phyloP scores from a whole-genome alignment of 1,140 invertebrate genomes.

The Mesaphorura yosii region DNA sequence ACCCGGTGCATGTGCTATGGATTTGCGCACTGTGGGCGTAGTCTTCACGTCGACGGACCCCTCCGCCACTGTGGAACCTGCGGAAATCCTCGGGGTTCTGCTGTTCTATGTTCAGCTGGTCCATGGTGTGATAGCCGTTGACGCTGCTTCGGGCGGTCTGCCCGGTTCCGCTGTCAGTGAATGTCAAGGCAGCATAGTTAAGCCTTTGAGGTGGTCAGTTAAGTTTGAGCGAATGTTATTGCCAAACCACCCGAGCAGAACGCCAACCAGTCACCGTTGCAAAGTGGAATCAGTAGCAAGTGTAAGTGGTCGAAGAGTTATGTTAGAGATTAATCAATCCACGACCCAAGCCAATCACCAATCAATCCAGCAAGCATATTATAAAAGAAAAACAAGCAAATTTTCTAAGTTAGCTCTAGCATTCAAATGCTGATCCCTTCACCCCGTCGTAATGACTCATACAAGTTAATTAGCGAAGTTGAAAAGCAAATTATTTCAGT shows the following conservation, averaged over 20 bases:
- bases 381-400: no score
- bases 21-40: conserved; percentile 11
- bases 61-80: neutral
- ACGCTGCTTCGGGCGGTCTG: conserved; percentile 1
- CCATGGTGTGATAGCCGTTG: conserved; percentile 19
- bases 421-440: no score
- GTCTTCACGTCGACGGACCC: conserved; percentile 1
- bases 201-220: conserved; percentile 16
- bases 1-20: conserved; percentile 18
- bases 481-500: no score
- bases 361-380: no score
- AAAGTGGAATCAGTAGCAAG: neutral
- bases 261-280: neutral
- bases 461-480: no score
- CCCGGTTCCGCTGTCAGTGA: conserved; percentile 17
- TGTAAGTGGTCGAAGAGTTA: neutral
- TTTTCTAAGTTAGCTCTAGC: no score
- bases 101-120: neutral
- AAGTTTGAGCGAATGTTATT: neutral
- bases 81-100: neutral
- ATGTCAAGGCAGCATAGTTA: conserved; percentile 26
- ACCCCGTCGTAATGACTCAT: no score
- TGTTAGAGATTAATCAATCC: no score
- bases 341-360: no score
- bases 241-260: neutral